Base-by-base conservation (phyloP, 2,113 vertebrate species). In the Sinocyclocheilus rhinocerous region DNA sequence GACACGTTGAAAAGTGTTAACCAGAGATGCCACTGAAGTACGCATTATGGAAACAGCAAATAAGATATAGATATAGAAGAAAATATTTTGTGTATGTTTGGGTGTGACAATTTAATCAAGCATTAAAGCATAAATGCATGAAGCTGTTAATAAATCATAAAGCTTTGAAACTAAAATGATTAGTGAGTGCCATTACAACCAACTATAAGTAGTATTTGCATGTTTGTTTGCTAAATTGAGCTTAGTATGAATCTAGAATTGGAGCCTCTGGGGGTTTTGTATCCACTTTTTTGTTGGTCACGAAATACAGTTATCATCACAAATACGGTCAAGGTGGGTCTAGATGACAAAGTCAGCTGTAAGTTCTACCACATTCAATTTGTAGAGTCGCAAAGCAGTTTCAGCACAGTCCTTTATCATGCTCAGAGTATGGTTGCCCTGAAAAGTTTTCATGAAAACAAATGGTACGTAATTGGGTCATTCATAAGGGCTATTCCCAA, bases 401-500 rank as follows among this genome's bases (percentile, higher is more conserved):
- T 76, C 45, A 76, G 6, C n/a, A 2, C 22, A 77, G 33, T 59
- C 39, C 61, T 50, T 82, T 76, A 50, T 76, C 59, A 76, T 50
- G 13, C 39, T 39, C 59, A 22, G n/a, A 63, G 6, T 22, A 45
- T 70, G 76, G 57, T 42, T 84, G 70, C 45, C 52, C 45, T 39
- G 76, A 33, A 75, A 79, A n/a, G 67, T 65, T 75, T 84, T 86
- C 48, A 39, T 33, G 24, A 86, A 81, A 86, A 86, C 88, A 89
- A 81, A 89, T 81, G 15, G 36, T 48, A 52, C 10, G 29, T 88
- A 84, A 86, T 69, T 85, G 81, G 81, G 85, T 86, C 78, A 69
- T 84, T 89, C 81, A 77, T 36, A 80, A 70, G 65, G 59, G 70
- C 55, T 76, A 65, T 82, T 86, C 57, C 70, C 69, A 83, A 86